These are phyloP conservation scores for Minunthozetes semirufus DNA, from an alignment of 2,888 invertebrate species.

Conservation along the genomic window DNA sequence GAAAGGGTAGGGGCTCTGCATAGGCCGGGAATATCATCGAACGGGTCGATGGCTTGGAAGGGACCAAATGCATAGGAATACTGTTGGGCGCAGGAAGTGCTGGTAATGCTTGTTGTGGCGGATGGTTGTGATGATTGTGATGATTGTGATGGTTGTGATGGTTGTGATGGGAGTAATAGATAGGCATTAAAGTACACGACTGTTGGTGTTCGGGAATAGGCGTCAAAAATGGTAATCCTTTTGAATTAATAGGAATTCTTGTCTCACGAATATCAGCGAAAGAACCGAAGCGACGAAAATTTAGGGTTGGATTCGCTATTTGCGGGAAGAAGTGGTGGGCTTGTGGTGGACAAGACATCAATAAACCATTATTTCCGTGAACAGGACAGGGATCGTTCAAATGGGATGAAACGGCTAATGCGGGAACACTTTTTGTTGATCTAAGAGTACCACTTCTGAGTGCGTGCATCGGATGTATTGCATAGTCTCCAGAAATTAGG, in stretches of 20 bases:
- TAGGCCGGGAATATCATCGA: constrained; percentile 16
- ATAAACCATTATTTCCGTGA: constrained; percentile 41
- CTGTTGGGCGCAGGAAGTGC: constrained; percentile 13
- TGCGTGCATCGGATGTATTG: background rate
- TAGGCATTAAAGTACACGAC: constrained; percentile 6
- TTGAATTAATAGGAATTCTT: background rate
- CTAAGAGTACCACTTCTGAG: constrained; percentile 39
- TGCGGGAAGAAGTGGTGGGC: background rate
- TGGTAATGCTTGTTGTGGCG: background rate
- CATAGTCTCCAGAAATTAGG: background rate
- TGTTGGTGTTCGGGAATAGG: constrained; percentile 17
- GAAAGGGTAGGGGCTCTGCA: constrained; percentile 17
- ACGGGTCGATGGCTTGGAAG: background rate
- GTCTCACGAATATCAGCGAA: constrained; percentile 5
- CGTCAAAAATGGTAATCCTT: background rate
- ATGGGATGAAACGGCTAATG: constrained; percentile 39
- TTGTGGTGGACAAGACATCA: constrained; percentile 2
- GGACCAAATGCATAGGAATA: background rate
- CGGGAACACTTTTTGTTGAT: constrained; percentile 43
- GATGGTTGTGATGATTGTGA: background rate
- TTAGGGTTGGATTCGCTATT: background rate
- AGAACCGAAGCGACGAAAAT: constrained; percentile 10
- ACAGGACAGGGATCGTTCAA: constrained; percentile 43
- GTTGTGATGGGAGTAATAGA: background rate
- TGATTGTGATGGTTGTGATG: background rate